Conservation (phyloP, 2,797 vertebrate genomes). For the Emydoidea blandingii region DNA sequence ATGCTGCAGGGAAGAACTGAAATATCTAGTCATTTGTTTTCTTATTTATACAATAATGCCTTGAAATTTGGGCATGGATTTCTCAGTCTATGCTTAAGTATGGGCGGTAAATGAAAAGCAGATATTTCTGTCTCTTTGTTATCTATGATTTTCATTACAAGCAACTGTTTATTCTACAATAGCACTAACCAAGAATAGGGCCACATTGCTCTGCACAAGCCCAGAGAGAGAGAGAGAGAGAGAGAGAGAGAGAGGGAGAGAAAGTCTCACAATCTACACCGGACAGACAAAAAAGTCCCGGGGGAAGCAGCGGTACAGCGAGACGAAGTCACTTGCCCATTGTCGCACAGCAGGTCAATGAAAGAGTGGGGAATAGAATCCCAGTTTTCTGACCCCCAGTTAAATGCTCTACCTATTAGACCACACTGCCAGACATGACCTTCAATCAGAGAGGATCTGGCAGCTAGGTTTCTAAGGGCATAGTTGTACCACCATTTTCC, state of each 20-base stretch:
- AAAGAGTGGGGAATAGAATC: background rate
- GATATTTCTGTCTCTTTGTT: background rate
- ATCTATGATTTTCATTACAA: background rate
- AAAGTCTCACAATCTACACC: background rate
- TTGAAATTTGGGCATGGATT: background rate
- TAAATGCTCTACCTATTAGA: background rate
- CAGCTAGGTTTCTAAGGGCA: background rate
- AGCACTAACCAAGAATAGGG: background rate
- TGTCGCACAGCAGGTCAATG: background rate
- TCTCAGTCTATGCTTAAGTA: background rate
- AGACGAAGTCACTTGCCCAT: rapidly evolving
- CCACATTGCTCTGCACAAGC: background rate
- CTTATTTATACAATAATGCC: background rate
- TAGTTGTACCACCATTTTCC: background rate
- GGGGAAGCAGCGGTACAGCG: rapidly evolving
- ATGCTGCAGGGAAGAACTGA: background rate
- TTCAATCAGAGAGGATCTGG: background rate
- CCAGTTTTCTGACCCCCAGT: background rate
- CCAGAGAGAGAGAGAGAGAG: rapidly evolving
- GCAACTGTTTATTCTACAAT: background rate
- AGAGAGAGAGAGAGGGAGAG: background rate
- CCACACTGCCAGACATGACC: background rate
- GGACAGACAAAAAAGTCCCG: background rate
- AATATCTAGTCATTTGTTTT: background rate
- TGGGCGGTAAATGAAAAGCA: background rate